Percentiles rank a stretch among this genome's conserved stretches.
phyloP scores from a whole-genome alignment of 2,797 vertebrate species.

The Luscinia megarhynchos region DNA sequence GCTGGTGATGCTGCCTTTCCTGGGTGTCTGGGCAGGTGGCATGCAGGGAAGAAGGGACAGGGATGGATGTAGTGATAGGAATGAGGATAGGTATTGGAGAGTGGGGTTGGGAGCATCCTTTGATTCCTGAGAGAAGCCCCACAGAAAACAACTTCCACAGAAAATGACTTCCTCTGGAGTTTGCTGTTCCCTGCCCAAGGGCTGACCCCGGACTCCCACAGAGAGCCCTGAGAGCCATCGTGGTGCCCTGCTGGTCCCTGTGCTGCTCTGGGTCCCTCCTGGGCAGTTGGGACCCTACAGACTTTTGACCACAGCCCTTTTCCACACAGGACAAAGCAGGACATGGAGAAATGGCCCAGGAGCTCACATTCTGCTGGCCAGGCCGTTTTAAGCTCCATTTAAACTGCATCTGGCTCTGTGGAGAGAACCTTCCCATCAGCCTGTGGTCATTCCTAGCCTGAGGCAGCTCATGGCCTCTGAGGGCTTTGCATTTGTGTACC shows the following conservation, averaged over 20 bases:
- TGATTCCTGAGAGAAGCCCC: background rate
- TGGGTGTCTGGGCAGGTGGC: background rate
- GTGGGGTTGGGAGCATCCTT: background rate
- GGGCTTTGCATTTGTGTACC: background rate
- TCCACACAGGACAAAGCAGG: background rate
- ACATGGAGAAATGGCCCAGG: background rate
- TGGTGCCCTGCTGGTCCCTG: background rate
- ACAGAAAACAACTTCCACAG: background rate
- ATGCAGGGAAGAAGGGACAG: background rate
- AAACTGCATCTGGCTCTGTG: background rate
- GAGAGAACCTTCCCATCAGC: background rate
- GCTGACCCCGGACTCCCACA: background rate
- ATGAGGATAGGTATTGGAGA: background rate
- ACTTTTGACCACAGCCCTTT: background rate
- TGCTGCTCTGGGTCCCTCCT: background rate
- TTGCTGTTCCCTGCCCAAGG: background rate
- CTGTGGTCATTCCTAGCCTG: background rate
- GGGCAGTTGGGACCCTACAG: rapidly evolving
- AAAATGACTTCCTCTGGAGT: background rate
- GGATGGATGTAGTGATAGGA: background rate
- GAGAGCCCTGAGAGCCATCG: rapidly evolving
- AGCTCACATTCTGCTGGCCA: background rate
- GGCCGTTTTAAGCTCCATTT: background rate
- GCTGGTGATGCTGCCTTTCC: background rate
- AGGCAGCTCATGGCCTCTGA: background rate